phyloP scores from a whole-genome alignment of 2,888 invertebrate genomes.

The Blastobasis lacticolella region DNA sequence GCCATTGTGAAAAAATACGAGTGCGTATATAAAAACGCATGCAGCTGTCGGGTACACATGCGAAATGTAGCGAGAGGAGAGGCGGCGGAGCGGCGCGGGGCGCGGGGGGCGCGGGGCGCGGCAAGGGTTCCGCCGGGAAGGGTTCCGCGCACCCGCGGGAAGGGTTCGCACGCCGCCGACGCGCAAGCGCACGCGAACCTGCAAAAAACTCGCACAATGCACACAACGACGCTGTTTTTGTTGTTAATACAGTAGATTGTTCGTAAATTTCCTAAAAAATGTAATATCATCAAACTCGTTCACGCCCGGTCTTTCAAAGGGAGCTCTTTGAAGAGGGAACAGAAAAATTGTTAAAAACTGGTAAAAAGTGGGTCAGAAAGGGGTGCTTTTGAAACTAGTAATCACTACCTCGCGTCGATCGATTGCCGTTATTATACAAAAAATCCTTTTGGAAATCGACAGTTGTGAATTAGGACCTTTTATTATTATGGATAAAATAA shows the following conservation, averaged over 20 bases:
- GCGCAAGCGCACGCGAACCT: conserved; percentile 71
- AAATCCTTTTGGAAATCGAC: conserved; percentile 49
- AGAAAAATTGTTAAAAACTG: conserved; percentile 66
- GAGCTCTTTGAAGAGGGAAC: conserved; percentile 64
- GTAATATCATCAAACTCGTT: conserved; percentile 76
- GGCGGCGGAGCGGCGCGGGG: conserved; percentile 29
- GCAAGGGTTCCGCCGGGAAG: conserved; percentile 34
- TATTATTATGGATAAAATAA: conserved; percentile 45
- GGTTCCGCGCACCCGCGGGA: conserved; percentile 53
- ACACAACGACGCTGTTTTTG: conserved; percentile 66
- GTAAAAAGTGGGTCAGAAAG: conserved; percentile 74
- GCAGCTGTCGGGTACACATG: conserved; percentile 73
- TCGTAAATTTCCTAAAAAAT: conserved; percentile 68
- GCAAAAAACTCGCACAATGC: conserved; percentile 67
- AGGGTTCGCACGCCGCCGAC: conserved; percentile 70
- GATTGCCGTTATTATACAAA: conserved; percentile 70
- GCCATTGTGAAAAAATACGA: conserved; percentile 71
- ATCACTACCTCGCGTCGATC: conserved; percentile 68
- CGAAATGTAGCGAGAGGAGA: conserved; percentile 57
- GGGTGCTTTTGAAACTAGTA: conserved; percentile 72
- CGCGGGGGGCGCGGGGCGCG: conserved; percentile 23
- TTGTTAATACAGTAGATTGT: conserved; percentile 72
- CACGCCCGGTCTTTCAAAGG: conserved; percentile 72
- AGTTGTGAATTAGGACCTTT: conserved; percentile 55
- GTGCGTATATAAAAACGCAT: conserved; percentile 70